phyloP scores from a whole-genome alignment of 2,888 invertebrate genomes.

The Tridacna gigas region DNA sequence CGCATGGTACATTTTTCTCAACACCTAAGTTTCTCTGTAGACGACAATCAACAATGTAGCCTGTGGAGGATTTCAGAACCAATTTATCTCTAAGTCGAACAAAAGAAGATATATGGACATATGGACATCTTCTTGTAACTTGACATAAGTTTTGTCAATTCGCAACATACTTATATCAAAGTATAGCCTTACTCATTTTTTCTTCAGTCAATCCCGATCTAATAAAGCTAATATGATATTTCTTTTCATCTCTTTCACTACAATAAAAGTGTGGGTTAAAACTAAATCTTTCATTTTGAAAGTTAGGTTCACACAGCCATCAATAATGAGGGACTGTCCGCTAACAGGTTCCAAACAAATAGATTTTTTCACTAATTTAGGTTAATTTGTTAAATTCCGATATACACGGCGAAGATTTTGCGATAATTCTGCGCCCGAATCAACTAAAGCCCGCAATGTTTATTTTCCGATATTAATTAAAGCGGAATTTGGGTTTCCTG shows the following conservation, averaged over 20 bases:
- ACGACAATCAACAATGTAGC: not conserved
- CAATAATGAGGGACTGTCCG: constrained; percentile 5
- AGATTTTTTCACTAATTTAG: constrained; percentile 1
- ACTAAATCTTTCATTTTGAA: not conserved
- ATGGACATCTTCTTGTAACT: not conserved
- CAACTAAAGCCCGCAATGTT: constrained; percentile 3
- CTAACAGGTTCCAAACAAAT: constrained; percentile 1
- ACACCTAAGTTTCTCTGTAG: not conserved
- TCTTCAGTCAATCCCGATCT: constrained; percentile 22
- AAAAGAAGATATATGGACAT: not conserved
- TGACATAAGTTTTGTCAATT: not conserved
- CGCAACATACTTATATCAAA: constrained; percentile 1
- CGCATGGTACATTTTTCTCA: too few relatives aligned
- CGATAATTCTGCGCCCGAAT: not conserved
- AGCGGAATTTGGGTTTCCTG: constrained; percentile 25
- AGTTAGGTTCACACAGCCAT: not conserved
- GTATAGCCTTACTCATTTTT: constrained; percentile 17
- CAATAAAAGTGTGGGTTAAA: constrained; percentile 22
- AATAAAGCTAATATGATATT: constrained; percentile 42
- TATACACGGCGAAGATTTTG: not conserved
- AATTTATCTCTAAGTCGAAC: not conserved
- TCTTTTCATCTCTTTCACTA: constrained; percentile 29
- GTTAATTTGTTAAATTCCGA: not conserved
- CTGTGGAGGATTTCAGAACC: not conserved
- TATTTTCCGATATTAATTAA: constrained; percentile 27